Percentiles rank a stretch among this genome's conserved stretches.
phyloP scores from a whole-genome alignment of 2,888 invertebrate genomes.

The Tetragnatha montana region DNA sequence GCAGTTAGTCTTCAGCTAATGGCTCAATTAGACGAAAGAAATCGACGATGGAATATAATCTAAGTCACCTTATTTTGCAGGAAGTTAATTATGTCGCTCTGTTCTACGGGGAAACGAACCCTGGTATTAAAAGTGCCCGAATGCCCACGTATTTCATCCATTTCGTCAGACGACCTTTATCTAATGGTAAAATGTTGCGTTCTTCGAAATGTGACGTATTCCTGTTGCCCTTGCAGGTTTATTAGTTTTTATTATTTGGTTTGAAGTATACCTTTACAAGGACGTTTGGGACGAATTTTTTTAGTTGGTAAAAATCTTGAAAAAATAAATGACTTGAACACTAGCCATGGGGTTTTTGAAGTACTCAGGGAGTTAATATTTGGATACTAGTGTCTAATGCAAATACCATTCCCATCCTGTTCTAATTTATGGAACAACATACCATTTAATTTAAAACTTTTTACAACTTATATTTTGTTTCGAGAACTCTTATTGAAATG shows the following conservation, averaged over 20 bases:
- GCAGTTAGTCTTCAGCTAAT: not conserved
- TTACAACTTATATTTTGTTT: no score
- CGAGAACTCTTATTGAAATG: no score
- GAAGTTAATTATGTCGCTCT: conserved; percentile 55
- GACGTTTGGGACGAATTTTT: not conserved
- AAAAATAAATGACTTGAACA: no score
- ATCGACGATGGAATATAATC: conserved; percentile 19
- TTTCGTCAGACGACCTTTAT: conserved; percentile 43
- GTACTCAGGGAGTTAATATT: no score
- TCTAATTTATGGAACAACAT: no score
- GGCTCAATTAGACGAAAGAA: conserved; percentile 36
- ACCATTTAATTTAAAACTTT: no score
- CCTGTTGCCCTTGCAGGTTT: conserved; percentile 18
- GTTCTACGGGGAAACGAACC: conserved; percentile 14
- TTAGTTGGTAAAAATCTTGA: no score
- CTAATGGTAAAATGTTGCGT: conserved; percentile 18
- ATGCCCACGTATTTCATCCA: conserved; percentile 38
- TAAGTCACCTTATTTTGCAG: conserved; percentile 27
- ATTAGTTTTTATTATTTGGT: conserved; percentile 23
- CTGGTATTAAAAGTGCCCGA: conserved; percentile 27
- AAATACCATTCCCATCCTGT: no score
- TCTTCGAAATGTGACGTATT: conserved; percentile 19
- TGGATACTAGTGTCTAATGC: no score
- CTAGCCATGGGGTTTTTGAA: no score
- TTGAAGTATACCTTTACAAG: not conserved